A percentile compares a stretch with the other conserved stretches of the same genome.
These are phyloP conservation scores for Neosilurus hyrtlii DNA, from an alignment of 2,797 vertebrate species.

Conservation along the genomic window DNA sequence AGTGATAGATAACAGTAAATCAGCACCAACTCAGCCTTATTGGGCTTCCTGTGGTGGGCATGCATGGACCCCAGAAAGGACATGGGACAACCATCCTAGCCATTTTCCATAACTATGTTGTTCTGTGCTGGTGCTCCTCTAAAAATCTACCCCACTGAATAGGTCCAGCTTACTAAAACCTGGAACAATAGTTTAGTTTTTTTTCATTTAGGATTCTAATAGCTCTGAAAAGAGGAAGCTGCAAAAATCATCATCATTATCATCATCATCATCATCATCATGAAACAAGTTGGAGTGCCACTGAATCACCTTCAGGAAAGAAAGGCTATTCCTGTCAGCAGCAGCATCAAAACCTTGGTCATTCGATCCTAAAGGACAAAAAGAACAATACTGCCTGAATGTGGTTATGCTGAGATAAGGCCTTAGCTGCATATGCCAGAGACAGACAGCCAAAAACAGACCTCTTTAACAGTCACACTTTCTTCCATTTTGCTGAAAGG, in stretches of 20 bases:
- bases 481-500: conserved; percentile 13
- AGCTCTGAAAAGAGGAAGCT: too few relatives aligned
- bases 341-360: conserved; percentile 17
- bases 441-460: background rate
- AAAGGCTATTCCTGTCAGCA: conserved; percentile 30
- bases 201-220: background rate
- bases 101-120: too few relatives aligned
- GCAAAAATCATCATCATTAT: background rate
- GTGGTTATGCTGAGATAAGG: conserved; percentile 16
- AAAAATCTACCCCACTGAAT: background rate
- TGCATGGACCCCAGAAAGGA: too few relatives aligned
- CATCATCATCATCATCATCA: background rate
- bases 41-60: too few relatives aligned
- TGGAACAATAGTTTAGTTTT: background rate
- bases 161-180: background rate
- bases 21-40: too few relatives aligned
- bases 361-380: conserved; percentile 51
- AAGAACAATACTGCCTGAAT: conserved; percentile 32
- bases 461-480: conserved; percentile 9
- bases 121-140: too few relatives aligned
- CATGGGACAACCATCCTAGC: too few relatives aligned
- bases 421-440: conserved; percentile 16
- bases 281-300: background rate
- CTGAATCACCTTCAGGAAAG: conserved; percentile 15
- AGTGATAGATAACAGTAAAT: too few relatives aligned